Conservation (phyloP, 2,888 invertebrate genomes). For the Drosophila percnosoma region DNA sequence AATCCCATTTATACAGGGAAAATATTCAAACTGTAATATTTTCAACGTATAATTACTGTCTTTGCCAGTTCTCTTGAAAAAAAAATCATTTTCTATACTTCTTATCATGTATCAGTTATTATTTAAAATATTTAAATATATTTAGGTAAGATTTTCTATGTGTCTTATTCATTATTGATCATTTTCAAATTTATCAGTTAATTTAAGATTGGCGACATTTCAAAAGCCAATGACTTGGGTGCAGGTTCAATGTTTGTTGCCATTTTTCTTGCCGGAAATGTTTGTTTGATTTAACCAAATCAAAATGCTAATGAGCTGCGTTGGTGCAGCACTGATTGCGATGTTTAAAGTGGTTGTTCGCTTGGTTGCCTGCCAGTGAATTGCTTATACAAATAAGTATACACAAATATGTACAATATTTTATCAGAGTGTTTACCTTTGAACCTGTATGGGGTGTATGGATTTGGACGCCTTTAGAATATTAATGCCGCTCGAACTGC, state of each 20-base stretch:
- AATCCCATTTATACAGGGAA: neutral
- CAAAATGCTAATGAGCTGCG: conserved; percentile 69
- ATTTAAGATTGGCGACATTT: conserved; percentile 16
- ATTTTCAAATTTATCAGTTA: neutral
- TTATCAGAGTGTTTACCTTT: conserved; percentile 74
- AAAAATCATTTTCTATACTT: neutral
- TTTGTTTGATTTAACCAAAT: conserved; percentile 64
- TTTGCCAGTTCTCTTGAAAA: neutral
- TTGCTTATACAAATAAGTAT: conserved; percentile 39
- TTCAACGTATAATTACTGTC: too few species aligned
- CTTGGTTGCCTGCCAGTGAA: conserved; percentile 32
- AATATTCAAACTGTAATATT: neutral
- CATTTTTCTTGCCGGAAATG: conserved; percentile 61
- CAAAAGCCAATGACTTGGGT: conserved; percentile 52
- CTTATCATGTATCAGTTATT: neutral
- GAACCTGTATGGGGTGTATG: conserved; percentile 51
- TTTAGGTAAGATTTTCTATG: neutral
- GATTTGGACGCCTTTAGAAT: conserved; percentile 57
- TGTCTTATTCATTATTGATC: neutral
- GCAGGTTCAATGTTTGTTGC: conserved; percentile 55
- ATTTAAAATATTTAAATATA: neutral
- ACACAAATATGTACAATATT: conserved; percentile 45
- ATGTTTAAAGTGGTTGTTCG: conserved; percentile 46
- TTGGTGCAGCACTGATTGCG: conserved; percentile 41
- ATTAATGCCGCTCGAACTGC: conserved; percentile 51